phyloP scores from a whole-genome alignment of 2,888 invertebrate species.

The Sarcophaga carnaria region DNA sequence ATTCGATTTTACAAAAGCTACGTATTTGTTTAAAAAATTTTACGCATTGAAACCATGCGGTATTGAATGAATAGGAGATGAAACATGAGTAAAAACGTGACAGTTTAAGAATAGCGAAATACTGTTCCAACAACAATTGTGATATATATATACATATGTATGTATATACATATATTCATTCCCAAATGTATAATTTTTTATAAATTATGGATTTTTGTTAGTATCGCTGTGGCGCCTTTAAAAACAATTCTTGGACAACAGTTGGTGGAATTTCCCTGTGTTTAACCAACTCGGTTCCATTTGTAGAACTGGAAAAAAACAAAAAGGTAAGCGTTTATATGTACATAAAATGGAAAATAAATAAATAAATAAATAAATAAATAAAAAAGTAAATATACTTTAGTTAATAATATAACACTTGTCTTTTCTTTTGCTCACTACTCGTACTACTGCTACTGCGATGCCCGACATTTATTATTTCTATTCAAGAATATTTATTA shows the following conservation, averaged over 20 bases:
- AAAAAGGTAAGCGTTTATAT: too few relatives aligned
- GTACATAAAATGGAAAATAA: background rate
- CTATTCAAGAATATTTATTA: background rate
- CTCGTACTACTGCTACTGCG: background rate
- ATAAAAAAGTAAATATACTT: background rate
- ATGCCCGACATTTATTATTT: background rate
- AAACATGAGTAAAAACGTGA: background rate
- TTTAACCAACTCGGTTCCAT: too few relatives aligned
- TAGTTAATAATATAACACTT: background rate
- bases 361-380: background rate
- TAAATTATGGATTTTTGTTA: too few relatives aligned
- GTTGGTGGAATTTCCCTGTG: conserved; percentile 41
- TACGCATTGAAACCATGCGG: background rate
- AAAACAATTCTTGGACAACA: background rate
- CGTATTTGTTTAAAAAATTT: background rate
- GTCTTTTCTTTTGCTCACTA: background rate
- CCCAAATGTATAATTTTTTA: too few relatives aligned
- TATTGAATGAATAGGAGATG: background rate
- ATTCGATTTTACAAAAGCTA: background rate
- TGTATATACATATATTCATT: background rate
- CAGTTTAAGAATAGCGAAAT: too few relatives aligned
- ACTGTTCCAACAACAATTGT: too few relatives aligned
- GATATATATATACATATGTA: background rate
- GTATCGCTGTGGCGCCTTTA: background rate
- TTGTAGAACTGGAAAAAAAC: too few relatives aligned